Evolutionary conservation across 2,888 invertebrate species (phyloP).

Genomic region (Teleiodes luculella): DNA sequence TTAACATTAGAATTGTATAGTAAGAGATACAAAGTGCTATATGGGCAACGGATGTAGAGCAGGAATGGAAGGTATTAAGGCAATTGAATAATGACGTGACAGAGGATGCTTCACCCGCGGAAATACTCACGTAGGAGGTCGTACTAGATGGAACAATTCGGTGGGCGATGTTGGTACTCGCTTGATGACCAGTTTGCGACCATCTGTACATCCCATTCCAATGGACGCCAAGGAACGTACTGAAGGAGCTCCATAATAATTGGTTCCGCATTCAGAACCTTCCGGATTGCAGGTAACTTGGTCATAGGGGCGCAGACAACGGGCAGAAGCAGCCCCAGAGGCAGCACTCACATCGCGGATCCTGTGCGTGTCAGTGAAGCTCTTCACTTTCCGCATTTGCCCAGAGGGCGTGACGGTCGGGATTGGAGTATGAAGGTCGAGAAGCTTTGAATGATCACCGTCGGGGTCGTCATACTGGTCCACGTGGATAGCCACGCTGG

Average conservation of each 20-base stretch:
- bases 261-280: slow-evolving; percentile 80
- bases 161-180: slow-evolving; percentile 91
- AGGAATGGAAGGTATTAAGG: slow-evolving; percentile 38
- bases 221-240: slow-evolving; percentile 89
- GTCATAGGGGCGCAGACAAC: slow-evolving; percentile 70
- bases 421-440: slow-evolving; percentile 51
- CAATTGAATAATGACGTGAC: slow-evolving; percentile 69
- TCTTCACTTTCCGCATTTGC: slow-evolving; percentile 74
- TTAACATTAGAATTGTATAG: not conserved
- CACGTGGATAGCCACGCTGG: slow-evolving; percentile 68
- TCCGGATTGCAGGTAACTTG: slow-evolving; percentile 71
- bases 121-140: slow-evolving; percentile 88
- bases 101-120: slow-evolving; percentile 60
- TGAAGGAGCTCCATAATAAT: slow-evolving; percentile 83
- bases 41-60: slow-evolving; percentile 22
- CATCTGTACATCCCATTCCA: slow-evolving; percentile 93
- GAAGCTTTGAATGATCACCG: slow-evolving; percentile 64
- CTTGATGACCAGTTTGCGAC: slow-evolving; percentile 89
- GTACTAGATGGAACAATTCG: slow-evolving; percentile 90
- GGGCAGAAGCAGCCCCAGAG: slow-evolving; percentile 69
- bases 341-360: slow-evolving; percentile 66
- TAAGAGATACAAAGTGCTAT: not conserved
- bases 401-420: slow-evolving; percentile 68
- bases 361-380: slow-evolving; percentile 72
- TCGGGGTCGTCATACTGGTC: slow-evolving; percentile 58